These are phyloP conservation scores for Ibidorhyncha struthersii DNA, from an alignment of 2,113 vertebrate species.

Conservation along the genomic window DNA sequence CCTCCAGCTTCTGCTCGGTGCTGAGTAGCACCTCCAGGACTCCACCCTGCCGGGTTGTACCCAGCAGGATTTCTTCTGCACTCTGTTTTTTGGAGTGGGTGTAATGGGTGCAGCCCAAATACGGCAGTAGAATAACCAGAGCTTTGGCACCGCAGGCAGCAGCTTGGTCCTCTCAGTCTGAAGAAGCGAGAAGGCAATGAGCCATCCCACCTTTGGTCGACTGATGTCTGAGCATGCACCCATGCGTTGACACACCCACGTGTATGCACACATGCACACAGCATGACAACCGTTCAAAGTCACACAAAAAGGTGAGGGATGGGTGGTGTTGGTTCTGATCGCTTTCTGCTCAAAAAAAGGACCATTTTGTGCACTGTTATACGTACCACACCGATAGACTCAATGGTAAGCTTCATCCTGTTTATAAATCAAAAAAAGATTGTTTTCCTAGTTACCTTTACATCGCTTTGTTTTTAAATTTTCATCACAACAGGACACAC, in stretches of 20 bases:
- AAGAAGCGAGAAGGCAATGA: neutral
- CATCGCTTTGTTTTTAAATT: neutral
- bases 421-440: neutral
- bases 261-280: too few species aligned
- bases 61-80: neutral
- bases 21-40: neutral
- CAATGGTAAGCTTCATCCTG: neutral
- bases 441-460: neutral
- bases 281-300: neutral
- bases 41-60: neutral
- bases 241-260: rapidly evolving
- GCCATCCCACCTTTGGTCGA: neutral
- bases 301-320: rapidly evolving
- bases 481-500: neutral
- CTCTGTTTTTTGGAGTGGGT: neutral
- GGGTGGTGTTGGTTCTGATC: neutral
- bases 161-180: rapidly evolving
- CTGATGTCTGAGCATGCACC: neutral
- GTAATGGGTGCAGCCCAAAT: neutral
- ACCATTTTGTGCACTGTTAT: neutral
- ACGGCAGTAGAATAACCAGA: neutral
- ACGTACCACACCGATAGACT: neutral
- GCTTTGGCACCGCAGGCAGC: rapidly evolving
- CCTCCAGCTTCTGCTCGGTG: neutral
- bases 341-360: neutral